Conservation (phyloP, 2,888 invertebrate species). For the Cryptocheilus praepositus region DNA sequence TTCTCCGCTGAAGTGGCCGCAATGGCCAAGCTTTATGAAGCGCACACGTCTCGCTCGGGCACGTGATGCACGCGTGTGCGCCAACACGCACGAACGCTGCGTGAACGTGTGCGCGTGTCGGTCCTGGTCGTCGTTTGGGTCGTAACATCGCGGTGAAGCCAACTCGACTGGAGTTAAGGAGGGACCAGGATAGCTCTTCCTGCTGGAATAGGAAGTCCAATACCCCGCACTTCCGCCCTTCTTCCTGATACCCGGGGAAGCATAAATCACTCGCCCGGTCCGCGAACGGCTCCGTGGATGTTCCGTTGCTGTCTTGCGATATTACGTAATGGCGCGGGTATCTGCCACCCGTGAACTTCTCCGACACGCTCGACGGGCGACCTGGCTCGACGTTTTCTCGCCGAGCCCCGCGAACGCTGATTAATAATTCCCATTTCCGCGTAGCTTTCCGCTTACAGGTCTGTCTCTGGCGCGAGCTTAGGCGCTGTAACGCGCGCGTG, state of each 20-base stretch:
- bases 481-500: too few relatives aligned
- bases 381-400: too few relatives aligned
- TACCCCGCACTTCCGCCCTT: slow-evolving; percentile 67
- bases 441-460: too few relatives aligned
- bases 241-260: slow-evolving; percentile 62
- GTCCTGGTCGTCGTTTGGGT: slow-evolving; percentile 12
- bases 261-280: slow-evolving; percentile 67
- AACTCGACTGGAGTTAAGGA: slow-evolving; percentile 63
- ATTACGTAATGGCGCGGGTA: slow-evolving; percentile 61
- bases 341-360: neutral
- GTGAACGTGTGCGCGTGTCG: slow-evolving; percentile 31
- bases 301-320: slow-evolving; percentile 50
- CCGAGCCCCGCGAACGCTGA: too few relatives aligned
- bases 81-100: too few relatives aligned
- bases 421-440: too few relatives aligned
- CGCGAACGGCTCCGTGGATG: slow-evolving; percentile 15
- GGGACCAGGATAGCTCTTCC: slow-evolving; percentile 62
- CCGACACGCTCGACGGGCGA: neutral
- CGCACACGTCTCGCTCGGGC: slow-evolving; percentile 33
- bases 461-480: too few relatives aligned
- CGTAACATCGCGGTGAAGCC: slow-evolving; percentile 53
- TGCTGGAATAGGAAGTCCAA: slow-evolving; percentile 68
- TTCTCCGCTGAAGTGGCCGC: slow-evolving; percentile 2
- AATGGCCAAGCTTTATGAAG: slow-evolving; percentile 59
- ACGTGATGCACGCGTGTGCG: too few relatives aligned